These are phyloP conservation scores for Leptinotarsa peninsularis DNA, from an alignment of 2,888 invertebrate genomes.

Conservation along the genomic window DNA sequence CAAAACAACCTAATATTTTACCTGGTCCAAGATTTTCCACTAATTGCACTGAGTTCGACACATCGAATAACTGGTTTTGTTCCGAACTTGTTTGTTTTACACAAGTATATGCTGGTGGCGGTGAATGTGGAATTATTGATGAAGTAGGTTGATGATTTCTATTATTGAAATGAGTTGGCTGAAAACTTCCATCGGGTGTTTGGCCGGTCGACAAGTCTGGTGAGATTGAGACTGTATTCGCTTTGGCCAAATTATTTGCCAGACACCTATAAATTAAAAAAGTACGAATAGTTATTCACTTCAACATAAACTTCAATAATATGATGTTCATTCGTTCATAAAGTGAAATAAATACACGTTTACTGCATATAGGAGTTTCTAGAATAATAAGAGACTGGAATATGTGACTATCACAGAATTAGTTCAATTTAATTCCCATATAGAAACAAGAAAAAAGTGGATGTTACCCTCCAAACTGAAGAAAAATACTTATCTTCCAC, in stretches of 20 bases:
- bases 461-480: no score
- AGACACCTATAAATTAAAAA: conserved; percentile 28
- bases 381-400: no score
- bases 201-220: not conserved
- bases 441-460: no score
- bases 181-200: not conserved
- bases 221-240: not conserved
- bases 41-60: not conserved
- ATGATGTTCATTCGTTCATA: no score
- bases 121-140: conserved; percentile 51
- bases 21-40: conserved; percentile 26
- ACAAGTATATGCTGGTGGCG: conserved; percentile 52
- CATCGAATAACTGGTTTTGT: not conserved
- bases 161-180: conserved; percentile 41
- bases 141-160: conserved; percentile 46
- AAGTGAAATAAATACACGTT: no score
- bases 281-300: no score
- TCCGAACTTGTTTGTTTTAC: conserved; percentile 17
- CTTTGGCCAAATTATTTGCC: conserved; percentile 24
- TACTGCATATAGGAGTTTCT: no score
- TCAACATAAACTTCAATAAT: no score
- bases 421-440: no score
- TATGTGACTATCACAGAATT: no score
- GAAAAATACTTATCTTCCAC: no score
- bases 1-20: not conserved